Conservation (phyloP, 2,113 vertebrate genomes). For the Phoenicopterus ruber region DNA sequence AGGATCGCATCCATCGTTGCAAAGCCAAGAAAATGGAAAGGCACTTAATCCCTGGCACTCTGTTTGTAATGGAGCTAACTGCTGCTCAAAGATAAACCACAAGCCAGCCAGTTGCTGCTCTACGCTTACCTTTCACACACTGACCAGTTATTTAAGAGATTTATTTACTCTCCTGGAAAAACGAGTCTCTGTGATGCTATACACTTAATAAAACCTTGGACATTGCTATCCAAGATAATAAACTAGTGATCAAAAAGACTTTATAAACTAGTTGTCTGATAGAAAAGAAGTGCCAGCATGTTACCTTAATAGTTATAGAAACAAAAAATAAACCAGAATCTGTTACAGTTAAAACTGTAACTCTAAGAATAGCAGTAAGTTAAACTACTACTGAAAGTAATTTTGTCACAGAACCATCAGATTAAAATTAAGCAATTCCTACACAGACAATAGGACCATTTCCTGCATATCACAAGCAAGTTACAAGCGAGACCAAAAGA, state of each 20-base stretch:
- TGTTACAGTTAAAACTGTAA: neutral
- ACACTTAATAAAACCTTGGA: neutral
- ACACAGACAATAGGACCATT: neutral
- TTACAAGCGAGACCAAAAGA: neutral
- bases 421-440: neutral
- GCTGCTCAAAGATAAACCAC: neutral
- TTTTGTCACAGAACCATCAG: neutral
- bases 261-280: neutral
- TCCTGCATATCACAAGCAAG: neutral
- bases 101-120: neutral
- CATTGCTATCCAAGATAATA: neutral
- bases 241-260: neutral
- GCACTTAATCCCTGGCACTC: neutral
- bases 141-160: neutral
- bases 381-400: neutral
- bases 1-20: neutral
- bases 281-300: neutral
- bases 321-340: neutral
- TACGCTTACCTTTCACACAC: neutral
- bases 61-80: neutral
- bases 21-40: neutral
- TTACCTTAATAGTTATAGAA: neutral
- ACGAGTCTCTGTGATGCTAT: neutral
- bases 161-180: neutral
- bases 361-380: neutral